A percentile compares a stretch with the other conserved stretches of the same genome.
These are phyloP conservation scores for Zoanthus solanderi DNA, from an alignment of 92 coral and sea anemone species.

Conservation along the genomic window DNA sequence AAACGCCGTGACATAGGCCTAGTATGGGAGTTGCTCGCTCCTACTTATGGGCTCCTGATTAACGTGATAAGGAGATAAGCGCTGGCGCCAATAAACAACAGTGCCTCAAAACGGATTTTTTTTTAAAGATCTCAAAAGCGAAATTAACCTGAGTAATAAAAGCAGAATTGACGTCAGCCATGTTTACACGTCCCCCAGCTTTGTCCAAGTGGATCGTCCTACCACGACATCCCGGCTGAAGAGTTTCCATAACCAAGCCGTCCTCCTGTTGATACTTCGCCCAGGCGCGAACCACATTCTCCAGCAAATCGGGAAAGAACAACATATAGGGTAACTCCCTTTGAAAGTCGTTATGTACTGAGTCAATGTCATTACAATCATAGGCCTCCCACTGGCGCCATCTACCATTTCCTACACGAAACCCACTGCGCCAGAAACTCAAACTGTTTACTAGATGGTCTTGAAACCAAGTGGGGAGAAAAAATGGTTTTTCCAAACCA, in stretches of 20 bases:
- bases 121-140: not conserved
- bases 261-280: constrained; percentile 67
- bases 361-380: constrained; percentile 91
- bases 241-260: constrained; percentile 75
- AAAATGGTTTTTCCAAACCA: constrained; percentile 26
- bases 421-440: constrained; percentile 91
- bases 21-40: too few relatives aligned
- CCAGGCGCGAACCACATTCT: constrained; percentile 87
- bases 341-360: constrained; percentile 93
- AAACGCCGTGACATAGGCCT: too few relatives aligned
- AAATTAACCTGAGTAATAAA: constrained; percentile 79
- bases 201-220: constrained; percentile 68
- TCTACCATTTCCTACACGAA: constrained; percentile 88
- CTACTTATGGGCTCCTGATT: too few relatives aligned
- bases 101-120: too few relatives aligned
- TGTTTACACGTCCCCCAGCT: constrained; percentile 78
- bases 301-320: constrained; percentile 83
- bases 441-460: constrained; percentile 86
- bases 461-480: constrained; percentile 83
- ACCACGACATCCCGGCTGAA: constrained; percentile 80
- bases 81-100: too few relatives aligned
- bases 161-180: constrained; percentile 91
- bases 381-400: constrained; percentile 96
- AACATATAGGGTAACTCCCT: constrained; percentile 83
- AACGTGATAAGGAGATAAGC: too few relatives aligned